Conservation (phyloP, 2,113 vertebrate genomes). For the Calyptomena viridis region DNA sequence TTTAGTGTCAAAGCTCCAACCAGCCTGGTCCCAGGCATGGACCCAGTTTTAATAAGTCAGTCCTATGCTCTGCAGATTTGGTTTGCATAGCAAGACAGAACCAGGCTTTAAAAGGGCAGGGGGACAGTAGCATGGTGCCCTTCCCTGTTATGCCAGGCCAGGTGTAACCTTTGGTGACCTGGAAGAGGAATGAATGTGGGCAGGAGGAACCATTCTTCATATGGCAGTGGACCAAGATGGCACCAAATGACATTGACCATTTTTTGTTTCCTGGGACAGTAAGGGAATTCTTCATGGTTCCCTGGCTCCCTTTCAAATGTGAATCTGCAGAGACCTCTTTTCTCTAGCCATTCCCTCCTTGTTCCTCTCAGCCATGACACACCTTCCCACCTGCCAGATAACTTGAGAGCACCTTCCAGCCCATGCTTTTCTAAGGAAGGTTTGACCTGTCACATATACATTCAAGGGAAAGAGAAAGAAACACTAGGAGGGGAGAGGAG, state of each 20-base stretch:
- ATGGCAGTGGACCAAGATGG: neutral
- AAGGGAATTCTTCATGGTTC: neutral
- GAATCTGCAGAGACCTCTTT: neutral
- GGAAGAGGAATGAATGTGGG: neutral
- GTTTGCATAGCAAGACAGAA: neutral
- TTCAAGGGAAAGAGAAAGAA: neutral
- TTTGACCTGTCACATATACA: neutral
- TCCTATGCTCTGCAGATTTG: neutral
- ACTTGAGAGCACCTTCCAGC: neutral
- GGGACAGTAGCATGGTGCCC: neutral
- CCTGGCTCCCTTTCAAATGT: neutral
- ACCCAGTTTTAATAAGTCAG: neutral
- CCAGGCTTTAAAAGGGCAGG: neutral
- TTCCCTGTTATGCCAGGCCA: neutral
- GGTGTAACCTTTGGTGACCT: neutral
- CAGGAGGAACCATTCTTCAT: neutral
- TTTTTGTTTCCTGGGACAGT: neutral
- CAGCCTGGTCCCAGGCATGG: neutral
- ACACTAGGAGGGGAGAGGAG: neutral
- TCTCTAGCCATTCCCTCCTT: neutral
- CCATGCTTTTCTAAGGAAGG: neutral
- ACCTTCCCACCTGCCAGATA: neutral
- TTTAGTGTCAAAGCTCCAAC: neutral
- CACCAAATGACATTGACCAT: neutral
- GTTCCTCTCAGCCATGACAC: neutral